These are phyloP conservation scores for Eulemur coronatus DNA, from an alignment of 2,797 vertebrate genomes.

Conservation along the genomic window DNA sequence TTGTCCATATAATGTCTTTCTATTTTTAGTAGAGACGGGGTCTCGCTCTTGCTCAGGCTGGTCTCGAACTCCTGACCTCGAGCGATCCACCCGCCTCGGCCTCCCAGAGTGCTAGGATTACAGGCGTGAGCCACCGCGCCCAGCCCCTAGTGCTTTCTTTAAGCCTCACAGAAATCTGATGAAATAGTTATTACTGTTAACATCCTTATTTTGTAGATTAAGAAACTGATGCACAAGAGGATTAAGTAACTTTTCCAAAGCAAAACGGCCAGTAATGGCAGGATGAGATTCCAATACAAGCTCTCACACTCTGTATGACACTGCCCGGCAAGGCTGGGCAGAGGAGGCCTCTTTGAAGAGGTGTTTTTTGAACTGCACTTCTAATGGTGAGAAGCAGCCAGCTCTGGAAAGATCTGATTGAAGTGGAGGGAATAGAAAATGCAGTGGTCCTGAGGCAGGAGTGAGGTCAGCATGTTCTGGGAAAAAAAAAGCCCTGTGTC, in stretches of 20 bases:
- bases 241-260: conserved; percentile 16
- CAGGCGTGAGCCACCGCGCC: no score
- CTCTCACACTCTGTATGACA: background rate
- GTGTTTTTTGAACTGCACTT: background rate
- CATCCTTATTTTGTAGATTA: background rate
- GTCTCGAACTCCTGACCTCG: no score
- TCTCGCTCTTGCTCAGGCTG: no score
- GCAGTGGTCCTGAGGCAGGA: background rate
- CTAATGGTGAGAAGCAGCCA: background rate
- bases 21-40: no score
- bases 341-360: background rate
- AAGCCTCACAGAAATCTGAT: background rate
- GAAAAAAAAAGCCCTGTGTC: background rate
- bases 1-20: no score
- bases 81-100: no score
- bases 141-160: background rate
- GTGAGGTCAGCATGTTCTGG: background rate
- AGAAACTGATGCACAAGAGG: background rate
- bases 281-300: background rate
- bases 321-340: rapidly evolving
- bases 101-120: no score
- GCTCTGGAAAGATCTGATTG: background rate
- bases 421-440: background rate
- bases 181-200: background rate
- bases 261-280: background rate